phyloP scores from a whole-genome alignment of 2,888 invertebrate species.

The Drosophila leonis region DNA sequence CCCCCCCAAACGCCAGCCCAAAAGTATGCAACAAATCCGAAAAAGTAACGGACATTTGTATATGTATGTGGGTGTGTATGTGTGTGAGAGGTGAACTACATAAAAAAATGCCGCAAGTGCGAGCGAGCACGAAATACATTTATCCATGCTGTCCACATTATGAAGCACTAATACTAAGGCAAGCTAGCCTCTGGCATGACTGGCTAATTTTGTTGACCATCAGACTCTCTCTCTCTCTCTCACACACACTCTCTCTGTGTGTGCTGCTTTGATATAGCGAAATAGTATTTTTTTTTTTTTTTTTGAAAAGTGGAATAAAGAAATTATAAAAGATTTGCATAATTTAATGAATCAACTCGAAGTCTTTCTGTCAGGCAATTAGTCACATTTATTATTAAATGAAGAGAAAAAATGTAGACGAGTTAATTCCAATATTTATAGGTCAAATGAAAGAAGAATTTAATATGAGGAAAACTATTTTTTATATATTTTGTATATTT shows the following conservation, averaged over 20 bases:
- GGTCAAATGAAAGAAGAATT: neutral
- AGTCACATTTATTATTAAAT: neutral
- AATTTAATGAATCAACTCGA: constrained; percentile 9
- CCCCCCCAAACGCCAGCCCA: neutral
- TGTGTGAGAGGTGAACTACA: neutral
- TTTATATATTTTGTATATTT: neutral
- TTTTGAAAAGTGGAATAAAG: constrained; percentile 12
- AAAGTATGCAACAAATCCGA: constrained; percentile 49
- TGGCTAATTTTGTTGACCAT: constrained; percentile 45
- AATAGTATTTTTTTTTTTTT: constrained; percentile 7
- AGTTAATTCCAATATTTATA: neutral
- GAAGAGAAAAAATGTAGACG: neutral
- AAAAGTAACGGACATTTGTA: constrained; percentile 9
- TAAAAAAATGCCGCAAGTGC: constrained; percentile 18
- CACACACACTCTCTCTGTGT: neutral
- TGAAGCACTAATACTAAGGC: constrained; percentile 26
- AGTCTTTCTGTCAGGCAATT: no score
- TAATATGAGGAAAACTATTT: no score
- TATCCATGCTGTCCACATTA: constrained; percentile 37
- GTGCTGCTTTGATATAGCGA: neutral
- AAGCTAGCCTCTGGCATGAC: constrained; percentile 25
- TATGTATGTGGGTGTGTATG: no score
- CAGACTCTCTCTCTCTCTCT: constrained; percentile 2
- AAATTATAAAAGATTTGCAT: constrained; percentile 34
- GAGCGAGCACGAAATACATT: constrained; percentile 26